These are phyloP conservation scores for Laothoe populi DNA, from an alignment of 2,888 invertebrate genomes.

Conservation along the genomic window DNA sequence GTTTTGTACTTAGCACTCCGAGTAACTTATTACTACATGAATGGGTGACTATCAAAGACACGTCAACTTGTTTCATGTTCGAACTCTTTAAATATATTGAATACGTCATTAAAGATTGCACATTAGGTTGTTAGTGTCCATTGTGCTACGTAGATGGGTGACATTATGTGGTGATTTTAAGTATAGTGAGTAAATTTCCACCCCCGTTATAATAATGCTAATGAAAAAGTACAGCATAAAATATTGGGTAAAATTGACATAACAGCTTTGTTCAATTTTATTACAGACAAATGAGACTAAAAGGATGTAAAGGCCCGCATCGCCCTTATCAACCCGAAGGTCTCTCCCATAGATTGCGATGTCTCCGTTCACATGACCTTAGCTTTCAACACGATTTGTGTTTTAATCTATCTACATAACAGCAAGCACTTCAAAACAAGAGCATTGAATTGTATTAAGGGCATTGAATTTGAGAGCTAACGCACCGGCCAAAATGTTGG, in stretches of 20 bases:
- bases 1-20: neutral
- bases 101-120: slow-evolving; percentile 22
- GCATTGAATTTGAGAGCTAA: too few species aligned
- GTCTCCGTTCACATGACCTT: slow-evolving; percentile 17
- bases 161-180: neutral
- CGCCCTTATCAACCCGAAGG: neutral
- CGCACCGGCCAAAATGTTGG: too few species aligned
- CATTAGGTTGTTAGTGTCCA: slow-evolving; percentile 21
- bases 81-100: slow-evolving; percentile 6
- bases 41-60: neutral
- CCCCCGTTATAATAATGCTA: neutral
- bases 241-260: neutral
- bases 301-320: slow-evolving; percentile 14
- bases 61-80: neutral
- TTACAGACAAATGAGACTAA: neutral
- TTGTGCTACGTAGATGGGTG: slow-evolving; percentile 24
- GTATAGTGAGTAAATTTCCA: neutral
- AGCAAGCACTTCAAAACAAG: neutral
- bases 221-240: neutral
- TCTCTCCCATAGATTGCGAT: slow-evolving; percentile 2
- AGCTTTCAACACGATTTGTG: neutral
- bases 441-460: too few species aligned
- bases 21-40: neutral
- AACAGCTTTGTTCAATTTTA: too few species aligned
- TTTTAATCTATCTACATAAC: neutral